Base-by-base conservation (phyloP, 2,888 invertebrate species). In the Agrochola lota region DNA sequence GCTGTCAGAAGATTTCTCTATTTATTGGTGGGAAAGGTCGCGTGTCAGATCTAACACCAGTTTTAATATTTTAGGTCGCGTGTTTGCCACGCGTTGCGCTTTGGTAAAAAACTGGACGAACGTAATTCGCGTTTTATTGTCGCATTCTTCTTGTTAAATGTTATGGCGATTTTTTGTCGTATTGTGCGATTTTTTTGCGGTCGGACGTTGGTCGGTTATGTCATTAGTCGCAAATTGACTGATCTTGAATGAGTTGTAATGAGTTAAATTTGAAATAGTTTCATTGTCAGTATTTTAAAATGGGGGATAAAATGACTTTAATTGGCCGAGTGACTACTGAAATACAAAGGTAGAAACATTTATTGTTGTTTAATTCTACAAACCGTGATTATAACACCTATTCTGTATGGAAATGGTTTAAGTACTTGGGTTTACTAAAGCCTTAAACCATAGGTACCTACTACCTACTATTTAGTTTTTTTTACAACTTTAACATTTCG, bases 21-120 rank as follows among this genome's bases (percentile, higher is more conserved):
- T 96, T 96, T 96, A 96, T 96, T 96, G 96, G 96, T 96, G 96
- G 96, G 96, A 96, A 96, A 93, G 93, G 95, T 93, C 96, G 95
- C 96, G 96, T 96, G 96, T 96, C 96, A 95, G 92, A 90, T 95
- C 95, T 96, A 95, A 96, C 96, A 96, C 96, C 95, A 96, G 95
- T 96, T 96, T 96, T 96, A 96, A 96, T 96, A 96, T 96, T 96
- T 95, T 92, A 90, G 85, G 94, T 89, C 96, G 90, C 96, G 96
- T 95, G 96, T 5, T 87, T 0, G 91, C 73, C 96, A 95, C 96
- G 96, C 92, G 95, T 62, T 43, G 17, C 69, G 86, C 96, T 96
- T 96, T 96, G 96, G 95, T 96, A 96, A 96, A 96, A 96, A 96
- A 95, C 94, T 95, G 93, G 91, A 94, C 94, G 93, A 90, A 87